Base-by-base conservation (phyloP, 2,888 invertebrate genomes). In the Labia minor region DNA sequence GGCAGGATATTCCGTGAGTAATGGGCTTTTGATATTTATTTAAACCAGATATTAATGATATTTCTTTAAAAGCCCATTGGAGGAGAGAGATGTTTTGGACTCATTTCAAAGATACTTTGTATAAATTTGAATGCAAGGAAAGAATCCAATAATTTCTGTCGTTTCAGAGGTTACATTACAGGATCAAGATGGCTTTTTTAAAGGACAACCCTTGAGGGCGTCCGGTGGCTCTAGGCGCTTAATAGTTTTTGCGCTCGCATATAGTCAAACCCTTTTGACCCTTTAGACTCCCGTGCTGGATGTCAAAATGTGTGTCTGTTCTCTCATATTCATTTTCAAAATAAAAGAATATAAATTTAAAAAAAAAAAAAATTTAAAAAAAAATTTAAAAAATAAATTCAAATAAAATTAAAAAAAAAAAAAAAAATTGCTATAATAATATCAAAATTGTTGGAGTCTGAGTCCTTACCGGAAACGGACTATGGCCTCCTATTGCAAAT, bases 241-340 rank as follows among this genome's bases (percentile, higher is more conserved):
- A 65, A 73, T 77, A 76, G 76, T 72, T 73, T 72, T 73, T 74
- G 74, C 74, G 74, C 72, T 74, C 71, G 74, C 74, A 76, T 74
- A 72, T 76, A 77, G 75, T 74, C 73, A 71, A n/a, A 72, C 64
- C 64, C 63, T 66, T 67, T 71, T 73, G 71, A 73, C 73, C 73
- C 74, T 73, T 74, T 73, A 75, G 73, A 72, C 73, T 62, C 68
- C 68, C 72, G 71, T 71, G 73, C 74, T 75, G 75, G 74, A 74
- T 76, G 75, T 76, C 74, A 70, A 68, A 69, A 62, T 63, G 65
- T 65, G 69, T 70, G 69, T 70, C 67, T 70, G 68, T 68, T 68
- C 65, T 70, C 68, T 67, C 64, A 65, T 67, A 68, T 69, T 70
- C 67, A 69, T 70, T 70, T 69, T 67, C 66, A 66, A 67, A 65